phyloP scores from a whole-genome alignment of 2,888 invertebrate species.

The Drosophila fulvimacula region DNA sequence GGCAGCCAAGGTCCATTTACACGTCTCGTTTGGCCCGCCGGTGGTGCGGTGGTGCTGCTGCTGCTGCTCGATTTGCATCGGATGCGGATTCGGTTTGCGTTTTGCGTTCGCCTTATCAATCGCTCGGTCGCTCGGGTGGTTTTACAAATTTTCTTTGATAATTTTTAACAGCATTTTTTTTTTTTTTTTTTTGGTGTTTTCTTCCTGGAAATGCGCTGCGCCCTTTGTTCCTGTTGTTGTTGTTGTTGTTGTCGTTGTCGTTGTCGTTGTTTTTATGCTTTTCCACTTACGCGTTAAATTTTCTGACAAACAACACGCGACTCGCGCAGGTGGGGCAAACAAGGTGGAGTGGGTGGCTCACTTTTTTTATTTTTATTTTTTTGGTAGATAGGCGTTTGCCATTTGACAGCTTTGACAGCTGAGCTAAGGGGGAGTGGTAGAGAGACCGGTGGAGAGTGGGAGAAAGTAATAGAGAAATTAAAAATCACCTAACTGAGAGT shows the following conservation, averaged over 20 bases:
- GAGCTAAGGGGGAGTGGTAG: neutral
- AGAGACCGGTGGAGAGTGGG: neutral
- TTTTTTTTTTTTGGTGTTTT: constrained; percentile 42
- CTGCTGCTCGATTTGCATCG: constrained; percentile 13
- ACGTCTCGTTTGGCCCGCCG: constrained; percentile 56
- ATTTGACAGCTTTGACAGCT: constrained; percentile 55
- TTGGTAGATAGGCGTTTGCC: constrained; percentile 45
- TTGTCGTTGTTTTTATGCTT: constrained; percentile 50
- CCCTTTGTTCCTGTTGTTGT: constrained; percentile 19
- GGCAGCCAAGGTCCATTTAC: constrained; percentile 71
- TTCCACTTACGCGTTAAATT: constrained; percentile 74
- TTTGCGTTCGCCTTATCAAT: constrained; percentile 61
- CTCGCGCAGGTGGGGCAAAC: constrained; percentile 17
- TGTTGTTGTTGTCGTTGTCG: constrained; percentile 7
- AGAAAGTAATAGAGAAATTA: neutral
- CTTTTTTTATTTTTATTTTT: neutral
- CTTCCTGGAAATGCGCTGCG: constrained; percentile 28
- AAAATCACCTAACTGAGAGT: neutral
- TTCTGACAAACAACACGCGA: constrained; percentile 70
- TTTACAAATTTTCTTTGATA: constrained; percentile 70
- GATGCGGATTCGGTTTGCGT: constrained; percentile 18
- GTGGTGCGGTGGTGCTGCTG: neutral
- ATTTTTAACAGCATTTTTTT: constrained; percentile 65
- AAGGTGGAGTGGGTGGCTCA: neutral
- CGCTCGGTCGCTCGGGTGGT: constrained; percentile 55